Percentiles rank a stretch among this genome's conserved stretches.
Evolutionary conservation across 1,140 invertebrate genomes (phyloP).

Genomic region (Hormaphis cornu): DNA sequence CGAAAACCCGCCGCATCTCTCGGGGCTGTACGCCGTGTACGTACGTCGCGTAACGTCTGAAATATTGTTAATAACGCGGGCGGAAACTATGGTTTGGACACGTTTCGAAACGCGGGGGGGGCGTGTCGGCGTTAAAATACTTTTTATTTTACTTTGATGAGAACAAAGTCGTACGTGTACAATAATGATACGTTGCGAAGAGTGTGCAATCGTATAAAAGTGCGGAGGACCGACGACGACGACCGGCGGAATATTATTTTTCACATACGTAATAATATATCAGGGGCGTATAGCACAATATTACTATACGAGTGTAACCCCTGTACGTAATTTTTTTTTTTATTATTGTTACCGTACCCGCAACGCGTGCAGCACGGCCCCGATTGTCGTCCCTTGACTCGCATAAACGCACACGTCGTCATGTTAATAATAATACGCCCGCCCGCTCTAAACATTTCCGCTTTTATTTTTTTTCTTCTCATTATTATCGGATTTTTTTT

Average conservation of each 20-base stretch:
- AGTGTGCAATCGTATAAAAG: not conserved
- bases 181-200: slow-evolving; percentile 23
- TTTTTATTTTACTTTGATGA: not conserved
- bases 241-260: not conserved
- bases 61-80: not conserved
- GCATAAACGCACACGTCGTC: not conserved
- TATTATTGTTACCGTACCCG: slow-evolving; percentile 4
- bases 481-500: not conserved
- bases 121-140: not conserved
- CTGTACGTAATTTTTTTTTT: not conserved
- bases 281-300: too few species aligned
- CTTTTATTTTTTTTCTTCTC: slow-evolving; percentile 4
- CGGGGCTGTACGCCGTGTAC: not conserved
- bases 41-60: not conserved
- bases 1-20: too few species aligned
- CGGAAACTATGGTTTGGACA: slow-evolving; percentile 24
- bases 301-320: not conserved
- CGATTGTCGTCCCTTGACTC: slow-evolving; percentile 11
- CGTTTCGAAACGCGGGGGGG: not conserved
- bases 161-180: not conserved
- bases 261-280: too few species aligned
- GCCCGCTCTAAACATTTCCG: slow-evolving; percentile 18
- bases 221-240: not conserved
- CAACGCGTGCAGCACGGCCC: not conserved
- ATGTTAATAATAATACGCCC: not conserved